These are phyloP conservation scores for Pristionchus entomophagus DNA, from an alignment of 2,888 invertebrate species.

Conservation along the genomic window DNA sequence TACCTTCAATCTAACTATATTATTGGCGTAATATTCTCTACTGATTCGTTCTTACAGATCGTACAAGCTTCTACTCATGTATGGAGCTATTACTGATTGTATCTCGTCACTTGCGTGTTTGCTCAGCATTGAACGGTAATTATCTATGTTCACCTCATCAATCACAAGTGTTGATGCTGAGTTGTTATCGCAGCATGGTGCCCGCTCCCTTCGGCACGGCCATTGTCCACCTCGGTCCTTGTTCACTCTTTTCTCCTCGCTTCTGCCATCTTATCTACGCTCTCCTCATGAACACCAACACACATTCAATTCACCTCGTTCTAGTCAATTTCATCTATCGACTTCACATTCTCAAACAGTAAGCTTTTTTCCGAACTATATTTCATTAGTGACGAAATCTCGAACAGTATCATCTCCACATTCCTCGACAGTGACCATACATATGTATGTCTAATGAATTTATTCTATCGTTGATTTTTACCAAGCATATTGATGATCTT, in stretches of 20 bases:
- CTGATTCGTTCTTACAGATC: background rate
- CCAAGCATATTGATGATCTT: background rate
- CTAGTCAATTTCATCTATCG: background rate
- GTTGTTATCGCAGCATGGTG: background rate
- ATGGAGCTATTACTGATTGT: background rate
- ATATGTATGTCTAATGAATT: no score
- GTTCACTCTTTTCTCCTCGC: background rate
- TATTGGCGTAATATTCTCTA: background rate
- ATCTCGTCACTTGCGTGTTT: background rate
- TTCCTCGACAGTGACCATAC: no score
- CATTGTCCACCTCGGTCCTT: background rate
- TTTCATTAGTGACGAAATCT: no score
- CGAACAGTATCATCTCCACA: no score
- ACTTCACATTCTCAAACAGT: background rate
- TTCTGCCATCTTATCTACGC: background rate
- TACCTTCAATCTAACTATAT: background rate
- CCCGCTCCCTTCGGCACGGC: background rate
- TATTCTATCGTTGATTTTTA: background rate
- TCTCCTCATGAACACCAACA: background rate
- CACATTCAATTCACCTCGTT: background rate
- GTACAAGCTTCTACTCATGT: background rate
- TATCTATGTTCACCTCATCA: background rate
- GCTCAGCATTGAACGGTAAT: background rate
- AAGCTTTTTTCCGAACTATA: background rate
- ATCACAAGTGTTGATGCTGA: background rate